These are phyloP conservation scores for Drosophila monieri DNA, from an alignment of 2,888 invertebrate species.

Conservation along the genomic window DNA sequence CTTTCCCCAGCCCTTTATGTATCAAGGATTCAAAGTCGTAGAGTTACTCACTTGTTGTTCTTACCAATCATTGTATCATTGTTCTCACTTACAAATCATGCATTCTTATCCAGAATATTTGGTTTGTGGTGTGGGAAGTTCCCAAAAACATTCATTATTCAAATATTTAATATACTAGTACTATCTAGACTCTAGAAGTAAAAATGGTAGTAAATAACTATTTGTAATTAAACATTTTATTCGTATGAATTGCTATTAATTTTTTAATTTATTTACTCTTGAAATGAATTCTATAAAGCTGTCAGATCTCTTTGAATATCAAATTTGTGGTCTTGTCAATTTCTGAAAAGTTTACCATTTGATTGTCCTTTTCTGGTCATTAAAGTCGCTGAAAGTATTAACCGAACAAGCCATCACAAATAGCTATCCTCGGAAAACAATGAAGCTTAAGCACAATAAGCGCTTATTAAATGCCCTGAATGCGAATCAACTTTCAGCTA, in stretches of 20 bases:
- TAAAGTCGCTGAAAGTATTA: constrained; percentile 20
- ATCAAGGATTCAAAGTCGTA: background rate
- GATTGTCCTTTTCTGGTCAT: constrained; percentile 30
- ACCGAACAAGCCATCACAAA: constrained; percentile 33
- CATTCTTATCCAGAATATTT: background rate
- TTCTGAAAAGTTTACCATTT: constrained; percentile 26
- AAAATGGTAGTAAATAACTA: no score
- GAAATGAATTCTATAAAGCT: background rate
- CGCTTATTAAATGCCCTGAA: constrained; percentile 76
- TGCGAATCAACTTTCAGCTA: constrained; percentile 75
- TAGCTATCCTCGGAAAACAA: constrained; percentile 60
- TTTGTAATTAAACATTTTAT: no score
- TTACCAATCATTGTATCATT: no score
- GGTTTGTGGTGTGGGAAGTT: background rate
- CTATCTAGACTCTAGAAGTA: no score
- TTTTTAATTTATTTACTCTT: background rate
- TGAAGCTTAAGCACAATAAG: constrained; percentile 75
- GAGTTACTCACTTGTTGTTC: no score
- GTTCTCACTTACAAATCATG: no score
- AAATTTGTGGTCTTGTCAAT: constrained; percentile 6
- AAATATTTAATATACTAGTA: background rate
- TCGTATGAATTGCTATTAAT: no score
- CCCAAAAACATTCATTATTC: background rate
- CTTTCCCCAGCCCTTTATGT: background rate
- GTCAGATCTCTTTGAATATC: background rate